Evolutionary conservation across 2,113 vertebrate species (phyloP).

Genomic region (Pelecanoides urinatrix): DNA sequence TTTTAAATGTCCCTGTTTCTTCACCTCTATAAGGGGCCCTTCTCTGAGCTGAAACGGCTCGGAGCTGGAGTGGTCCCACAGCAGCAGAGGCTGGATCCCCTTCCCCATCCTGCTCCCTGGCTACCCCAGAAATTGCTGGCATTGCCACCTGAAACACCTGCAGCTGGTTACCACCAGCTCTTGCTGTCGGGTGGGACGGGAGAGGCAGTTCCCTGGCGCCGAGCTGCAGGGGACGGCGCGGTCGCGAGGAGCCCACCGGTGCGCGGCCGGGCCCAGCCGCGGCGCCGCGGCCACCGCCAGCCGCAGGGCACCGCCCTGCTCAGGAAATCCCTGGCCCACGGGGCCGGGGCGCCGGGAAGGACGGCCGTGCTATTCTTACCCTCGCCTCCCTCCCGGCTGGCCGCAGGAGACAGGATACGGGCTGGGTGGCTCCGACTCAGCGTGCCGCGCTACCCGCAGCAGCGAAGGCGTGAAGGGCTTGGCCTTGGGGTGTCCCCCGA

Average conservation of each 20-base stretch:
- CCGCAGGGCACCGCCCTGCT: neutral
- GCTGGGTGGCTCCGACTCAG: neutral
- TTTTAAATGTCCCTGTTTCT: neutral
- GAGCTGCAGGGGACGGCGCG: fast-evolving
- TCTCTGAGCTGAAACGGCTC: fast-evolving
- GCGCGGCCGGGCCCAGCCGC: fast-evolving
- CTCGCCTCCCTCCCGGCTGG: neutral
- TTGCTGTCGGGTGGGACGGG: fast-evolving
- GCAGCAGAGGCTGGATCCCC: too few species aligned
- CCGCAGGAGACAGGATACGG: neutral
- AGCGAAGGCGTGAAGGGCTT: neutral
- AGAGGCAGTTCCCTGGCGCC: neutral
- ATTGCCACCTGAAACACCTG: neutral
- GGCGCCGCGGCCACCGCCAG: neutral
- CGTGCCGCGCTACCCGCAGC: fast-evolving
- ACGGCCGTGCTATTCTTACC: neutral
- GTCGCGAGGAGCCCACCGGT: neutral
- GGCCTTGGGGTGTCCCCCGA: fast-evolving
- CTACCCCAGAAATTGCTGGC: fast-evolving
- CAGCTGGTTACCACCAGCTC: neutral
- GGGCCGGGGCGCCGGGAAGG: neutral
- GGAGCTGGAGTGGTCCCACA: fast-evolving
- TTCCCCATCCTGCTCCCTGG: fast-evolving
- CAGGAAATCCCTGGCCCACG: neutral
- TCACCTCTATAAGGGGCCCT: neutral